phyloP scores from a whole-genome alignment of 2,888 invertebrate genomes.

The Synanthedon myopaeformis region DNA sequence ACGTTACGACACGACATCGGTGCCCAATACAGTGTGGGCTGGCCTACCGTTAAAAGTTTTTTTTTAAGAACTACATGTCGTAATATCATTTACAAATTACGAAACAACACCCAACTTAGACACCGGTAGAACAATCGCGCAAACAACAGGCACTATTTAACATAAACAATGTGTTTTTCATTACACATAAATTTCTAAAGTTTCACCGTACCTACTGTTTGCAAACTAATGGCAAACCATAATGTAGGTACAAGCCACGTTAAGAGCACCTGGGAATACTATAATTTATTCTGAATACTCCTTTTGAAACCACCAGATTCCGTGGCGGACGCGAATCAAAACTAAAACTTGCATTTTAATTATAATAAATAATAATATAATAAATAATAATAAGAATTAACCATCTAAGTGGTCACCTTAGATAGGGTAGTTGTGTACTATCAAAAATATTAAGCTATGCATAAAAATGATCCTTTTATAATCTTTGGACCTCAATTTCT shows the following conservation, averaged over 20 bases:
- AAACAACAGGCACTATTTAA: conserved; percentile 7
- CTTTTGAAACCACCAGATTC: conserved; percentile 16
- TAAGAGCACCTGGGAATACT: conserved; percentile 18
- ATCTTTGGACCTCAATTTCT: too few relatives aligned
- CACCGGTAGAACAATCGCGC: conserved; percentile 3
- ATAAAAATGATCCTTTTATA: too few relatives aligned
- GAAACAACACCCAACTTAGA: conserved; percentile 5
- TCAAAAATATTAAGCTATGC: too few relatives aligned
- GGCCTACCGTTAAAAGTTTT: too few relatives aligned
- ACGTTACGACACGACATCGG: too few relatives aligned
- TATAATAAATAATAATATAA: too few relatives aligned
- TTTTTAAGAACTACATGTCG: too few relatives aligned
- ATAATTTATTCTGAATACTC: conserved; percentile 23
- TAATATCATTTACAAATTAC: not conserved
- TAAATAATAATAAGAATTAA: too few relatives aligned
- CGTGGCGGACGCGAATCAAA: conserved; percentile 9
- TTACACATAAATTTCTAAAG: conserved; percentile 19
- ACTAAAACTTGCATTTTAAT: too few relatives aligned
- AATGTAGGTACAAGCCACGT: conserved; percentile 10
- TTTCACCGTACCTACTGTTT: conserved; percentile 15
- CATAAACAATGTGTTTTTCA: conserved; percentile 17
- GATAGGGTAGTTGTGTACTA: too few relatives aligned
- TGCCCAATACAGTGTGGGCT: too few relatives aligned
- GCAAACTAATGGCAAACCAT: conserved; percentile 15
- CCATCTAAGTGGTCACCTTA: too few relatives aligned